Percentiles rank a stretch among this genome's conserved stretches.
These are phyloP conservation scores for Cromileptes altivelis DNA, from an alignment of 2,113 vertebrate genomes.

Conservation along the genomic window DNA sequence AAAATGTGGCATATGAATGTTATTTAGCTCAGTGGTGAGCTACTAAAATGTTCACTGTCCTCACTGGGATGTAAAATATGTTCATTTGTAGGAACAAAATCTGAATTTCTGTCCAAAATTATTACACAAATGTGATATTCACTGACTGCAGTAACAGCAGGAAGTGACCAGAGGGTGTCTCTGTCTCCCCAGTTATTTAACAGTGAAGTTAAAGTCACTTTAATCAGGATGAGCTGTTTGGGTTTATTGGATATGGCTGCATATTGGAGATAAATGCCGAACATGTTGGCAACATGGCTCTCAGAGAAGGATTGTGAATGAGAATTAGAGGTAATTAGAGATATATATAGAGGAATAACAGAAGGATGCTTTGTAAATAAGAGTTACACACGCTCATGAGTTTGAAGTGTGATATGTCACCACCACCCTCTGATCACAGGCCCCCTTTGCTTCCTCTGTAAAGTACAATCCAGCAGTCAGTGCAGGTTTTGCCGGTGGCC, in stretches of 20 bases:
- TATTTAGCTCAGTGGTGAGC: not conserved
- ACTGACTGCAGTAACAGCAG: conserved; percentile 35
- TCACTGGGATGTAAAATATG: not conserved
- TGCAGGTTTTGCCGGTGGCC: not conserved
- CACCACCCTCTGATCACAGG: not conserved
- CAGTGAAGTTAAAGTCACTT: not conserved
- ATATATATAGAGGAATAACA: not conserved
- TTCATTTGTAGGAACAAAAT: not conserved
- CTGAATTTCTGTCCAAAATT: too few relatives aligned
- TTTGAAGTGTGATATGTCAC: not conserved
- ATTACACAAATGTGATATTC: not conserved
- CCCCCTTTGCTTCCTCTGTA: not conserved
- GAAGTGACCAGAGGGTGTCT: conserved; percentile 74
- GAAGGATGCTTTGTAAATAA: not conserved
- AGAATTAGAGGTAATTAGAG: not conserved
- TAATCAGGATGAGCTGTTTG: conserved; percentile 4
- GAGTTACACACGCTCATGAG: not conserved
- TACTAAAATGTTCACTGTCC: not conserved
- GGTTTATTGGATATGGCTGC: not conserved
- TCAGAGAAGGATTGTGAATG: not conserved
- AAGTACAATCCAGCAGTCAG: not conserved
- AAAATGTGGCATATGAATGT: not conserved
- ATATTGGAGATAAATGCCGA: conserved; percentile 7
- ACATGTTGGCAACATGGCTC: not conserved
- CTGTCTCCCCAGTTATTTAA: conserved; percentile 70